phyloP scores from a whole-genome alignment of 1,140 invertebrate genomes.

The Meloidogyne floridensis region DNA sequence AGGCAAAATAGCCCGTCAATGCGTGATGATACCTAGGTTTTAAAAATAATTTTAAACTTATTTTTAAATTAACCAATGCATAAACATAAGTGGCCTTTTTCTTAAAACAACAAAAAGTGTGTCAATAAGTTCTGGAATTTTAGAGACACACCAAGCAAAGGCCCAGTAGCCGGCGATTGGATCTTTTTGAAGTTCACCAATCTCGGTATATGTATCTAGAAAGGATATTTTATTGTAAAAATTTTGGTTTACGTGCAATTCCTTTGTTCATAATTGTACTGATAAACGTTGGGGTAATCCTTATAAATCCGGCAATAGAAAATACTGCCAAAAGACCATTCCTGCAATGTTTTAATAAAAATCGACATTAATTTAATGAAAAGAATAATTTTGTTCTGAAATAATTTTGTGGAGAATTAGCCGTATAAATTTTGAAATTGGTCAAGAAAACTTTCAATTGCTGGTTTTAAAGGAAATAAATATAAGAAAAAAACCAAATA shows the following conservation, averaged over 20 bases:
- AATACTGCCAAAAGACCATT: slow-evolving; percentile 49
- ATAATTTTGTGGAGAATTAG: no score
- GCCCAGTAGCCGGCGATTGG: slow-evolving; percentile 50
- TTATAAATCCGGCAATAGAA: slow-evolving; percentile 48
- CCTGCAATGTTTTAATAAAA: not conserved
- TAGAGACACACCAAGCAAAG: slow-evolving; percentile 56
- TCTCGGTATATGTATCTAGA: slow-evolving; percentile 56
- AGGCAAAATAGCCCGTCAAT: slow-evolving; percentile 70
- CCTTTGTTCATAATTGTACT: slow-evolving; percentile 40
- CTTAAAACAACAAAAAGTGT: slow-evolving; percentile 70
- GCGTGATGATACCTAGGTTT: slow-evolving; percentile 70
- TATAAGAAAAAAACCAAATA: slow-evolving; percentile 18
- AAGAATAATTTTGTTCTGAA: no score
- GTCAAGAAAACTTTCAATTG: no score
- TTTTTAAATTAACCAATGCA: slow-evolving; percentile 67
- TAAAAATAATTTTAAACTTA: not conserved
- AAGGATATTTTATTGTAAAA: not conserved
- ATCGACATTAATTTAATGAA: no score
- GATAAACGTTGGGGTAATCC: slow-evolving; percentile 51
- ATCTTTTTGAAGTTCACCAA: slow-evolving; percentile 50
- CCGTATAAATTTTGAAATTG: no score
- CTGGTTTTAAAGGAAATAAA: no score
- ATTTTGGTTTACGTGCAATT: slow-evolving; percentile 34
- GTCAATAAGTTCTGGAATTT: slow-evolving; percentile 42
- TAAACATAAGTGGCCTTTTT: slow-evolving; percentile 91